These are phyloP conservation scores for Galeruca laticollis DNA, from an alignment of 2,888 invertebrate genomes.

Conservation along the genomic window DNA sequence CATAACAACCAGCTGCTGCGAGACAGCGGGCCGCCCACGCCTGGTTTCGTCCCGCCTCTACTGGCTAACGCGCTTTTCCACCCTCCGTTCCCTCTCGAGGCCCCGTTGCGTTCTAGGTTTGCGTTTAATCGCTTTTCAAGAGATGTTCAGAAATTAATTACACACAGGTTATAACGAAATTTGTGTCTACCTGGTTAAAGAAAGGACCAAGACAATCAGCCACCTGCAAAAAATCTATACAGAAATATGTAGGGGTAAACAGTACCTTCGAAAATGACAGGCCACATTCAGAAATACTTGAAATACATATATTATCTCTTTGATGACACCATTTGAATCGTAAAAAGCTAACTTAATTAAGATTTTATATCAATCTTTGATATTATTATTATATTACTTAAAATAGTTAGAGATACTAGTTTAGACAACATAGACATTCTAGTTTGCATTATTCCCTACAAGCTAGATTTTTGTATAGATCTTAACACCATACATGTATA, in stretches of 20 bases:
- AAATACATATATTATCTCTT: no score
- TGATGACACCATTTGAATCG: no score
- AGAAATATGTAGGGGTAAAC: neutral
- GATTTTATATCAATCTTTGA: no score
- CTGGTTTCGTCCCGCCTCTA: slow-evolving; percentile 61
- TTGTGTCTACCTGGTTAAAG: slow-evolving; percentile 54
- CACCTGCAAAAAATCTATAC: slow-evolving; percentile 36
- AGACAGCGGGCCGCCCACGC: slow-evolving; percentile 75
- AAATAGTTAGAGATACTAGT: no score
- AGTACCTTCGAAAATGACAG: no score
- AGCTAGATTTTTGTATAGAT: no score
- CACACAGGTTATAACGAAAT: slow-evolving; percentile 56
- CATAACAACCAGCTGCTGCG: slow-evolving; percentile 72
- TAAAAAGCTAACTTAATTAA: no score
- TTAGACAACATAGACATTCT: no score
- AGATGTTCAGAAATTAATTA: slow-evolving; percentile 66
- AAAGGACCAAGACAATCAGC: slow-evolving; percentile 33
- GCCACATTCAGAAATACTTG: no score
- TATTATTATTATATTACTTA: no score
- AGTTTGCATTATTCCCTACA: no score
- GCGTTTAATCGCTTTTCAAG: slow-evolving; percentile 62
- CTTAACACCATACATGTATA: no score
- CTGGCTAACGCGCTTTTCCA: slow-evolving; percentile 46
- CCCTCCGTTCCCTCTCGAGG: slow-evolving; percentile 30
- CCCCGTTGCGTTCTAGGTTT: slow-evolving; percentile 19